Evolutionary conservation across 2,888 invertebrate genomes (phyloP).

Genomic region (Stenodema calcarata): DNA sequence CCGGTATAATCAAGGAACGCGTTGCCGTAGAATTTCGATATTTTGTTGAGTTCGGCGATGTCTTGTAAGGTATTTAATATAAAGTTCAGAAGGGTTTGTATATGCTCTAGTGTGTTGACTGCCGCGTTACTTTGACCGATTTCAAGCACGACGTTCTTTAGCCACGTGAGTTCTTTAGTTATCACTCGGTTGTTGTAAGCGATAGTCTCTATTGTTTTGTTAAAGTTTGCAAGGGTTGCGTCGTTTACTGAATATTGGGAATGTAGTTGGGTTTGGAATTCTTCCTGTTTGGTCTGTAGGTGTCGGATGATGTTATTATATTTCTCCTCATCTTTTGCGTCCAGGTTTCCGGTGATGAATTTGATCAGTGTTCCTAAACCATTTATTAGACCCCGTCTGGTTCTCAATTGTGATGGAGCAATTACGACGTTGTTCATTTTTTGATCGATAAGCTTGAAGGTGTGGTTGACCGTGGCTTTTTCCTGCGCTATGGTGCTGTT

Average conservation of each 20-base stretch:
- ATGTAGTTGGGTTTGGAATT: neutral
- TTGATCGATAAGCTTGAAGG: neutral
- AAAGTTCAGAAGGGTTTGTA: neutral
- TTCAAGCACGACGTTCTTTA: neutral
- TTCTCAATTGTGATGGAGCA: neutral
- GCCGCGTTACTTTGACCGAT: neutral
- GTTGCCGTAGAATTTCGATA: neutral
- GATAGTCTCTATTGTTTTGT: slow-evolving; percentile 9
- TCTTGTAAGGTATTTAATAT: neutral
- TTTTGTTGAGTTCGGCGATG: neutral
- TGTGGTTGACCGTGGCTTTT: neutral
- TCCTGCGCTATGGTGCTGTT: neutral
- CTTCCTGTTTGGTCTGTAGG: neutral
- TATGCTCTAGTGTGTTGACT: neutral
- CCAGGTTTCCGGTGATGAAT: slow-evolving; percentile 25
- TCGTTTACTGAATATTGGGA: neutral
- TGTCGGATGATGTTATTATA: neutral
- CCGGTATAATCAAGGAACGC: neutral
- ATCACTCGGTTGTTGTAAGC: neutral
- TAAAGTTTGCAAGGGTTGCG: neutral
- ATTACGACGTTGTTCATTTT: neutral
- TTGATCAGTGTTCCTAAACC: slow-evolving; percentile 9
- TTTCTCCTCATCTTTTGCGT: neutral
- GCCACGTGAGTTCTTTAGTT: neutral
- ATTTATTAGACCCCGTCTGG: neutral